These are phyloP conservation scores for Aphrophora alni DNA, from an alignment of 2,888 invertebrate species.

Conservation along the genomic window DNA sequence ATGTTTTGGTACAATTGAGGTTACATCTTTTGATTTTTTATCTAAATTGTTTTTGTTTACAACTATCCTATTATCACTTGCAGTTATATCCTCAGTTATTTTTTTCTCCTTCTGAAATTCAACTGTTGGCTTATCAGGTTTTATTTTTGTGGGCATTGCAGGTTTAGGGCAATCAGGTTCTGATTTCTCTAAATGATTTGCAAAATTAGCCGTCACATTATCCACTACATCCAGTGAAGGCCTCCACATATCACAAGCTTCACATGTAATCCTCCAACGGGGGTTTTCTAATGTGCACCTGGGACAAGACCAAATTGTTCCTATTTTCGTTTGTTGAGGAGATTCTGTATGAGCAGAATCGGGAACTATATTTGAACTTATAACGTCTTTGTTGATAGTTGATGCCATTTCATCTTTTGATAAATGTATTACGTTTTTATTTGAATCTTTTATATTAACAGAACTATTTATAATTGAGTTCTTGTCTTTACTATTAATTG, in stretches of 20 bases:
- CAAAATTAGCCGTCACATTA: background rate
- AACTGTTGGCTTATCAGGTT: background rate
- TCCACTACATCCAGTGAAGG: conserved; percentile 51
- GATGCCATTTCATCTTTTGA: background rate
- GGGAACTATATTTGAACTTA: background rate
- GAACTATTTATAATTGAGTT: background rate
- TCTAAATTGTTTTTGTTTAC: background rate
- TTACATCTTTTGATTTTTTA: background rate
- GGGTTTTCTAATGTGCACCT: conserved; percentile 67
- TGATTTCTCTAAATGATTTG: background rate
- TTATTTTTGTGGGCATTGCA: background rate
- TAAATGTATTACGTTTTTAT: background rate
- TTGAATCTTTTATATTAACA: background rate
- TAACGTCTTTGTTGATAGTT: background rate
- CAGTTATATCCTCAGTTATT: background rate
- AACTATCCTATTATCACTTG: background rate
- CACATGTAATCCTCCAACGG: conserved; percentile 68
- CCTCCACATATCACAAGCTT: conserved; percentile 64
- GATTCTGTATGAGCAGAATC: background rate
- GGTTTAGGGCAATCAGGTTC: no score
- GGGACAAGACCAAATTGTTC: conserved; percentile 63
- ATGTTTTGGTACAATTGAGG: background rate
- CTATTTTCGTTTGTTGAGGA: conserved; percentile 37
- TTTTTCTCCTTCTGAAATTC: background rate
- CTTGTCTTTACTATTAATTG: background rate